Evolutionary conservation across 2,797 vertebrate species (phyloP).

Genomic region (Microhierax caerulescens): DNA sequence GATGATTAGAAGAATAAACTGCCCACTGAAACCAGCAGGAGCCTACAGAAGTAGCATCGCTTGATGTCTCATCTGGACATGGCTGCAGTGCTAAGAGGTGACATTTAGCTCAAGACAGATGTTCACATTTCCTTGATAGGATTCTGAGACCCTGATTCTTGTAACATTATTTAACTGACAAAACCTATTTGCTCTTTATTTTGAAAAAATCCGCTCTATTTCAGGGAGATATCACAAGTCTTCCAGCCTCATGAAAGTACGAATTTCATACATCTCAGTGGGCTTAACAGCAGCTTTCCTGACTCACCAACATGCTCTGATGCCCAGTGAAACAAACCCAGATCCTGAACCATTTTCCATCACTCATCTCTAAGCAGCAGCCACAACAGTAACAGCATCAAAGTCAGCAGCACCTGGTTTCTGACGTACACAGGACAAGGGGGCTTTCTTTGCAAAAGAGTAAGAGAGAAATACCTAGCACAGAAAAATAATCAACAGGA

Average conservation of each 20-base stretch:
- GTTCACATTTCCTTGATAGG: not conserved
- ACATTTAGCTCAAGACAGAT: not conserved
- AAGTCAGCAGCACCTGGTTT: not conserved
- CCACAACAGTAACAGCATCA: accelerated
- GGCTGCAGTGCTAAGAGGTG: not conserved
- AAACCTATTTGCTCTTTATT: not conserved
- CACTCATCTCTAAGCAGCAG: not conserved
- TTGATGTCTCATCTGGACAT: not conserved
- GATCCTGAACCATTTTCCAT: not conserved
- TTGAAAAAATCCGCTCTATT: not conserved
- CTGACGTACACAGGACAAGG: not conserved
- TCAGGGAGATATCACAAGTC: not conserved
- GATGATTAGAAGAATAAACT: not conserved
- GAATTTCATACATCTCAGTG: not conserved
- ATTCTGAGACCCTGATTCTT: not conserved
- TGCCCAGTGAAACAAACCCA: not conserved
- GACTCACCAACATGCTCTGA: not conserved
- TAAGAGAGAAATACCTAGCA: accelerated
- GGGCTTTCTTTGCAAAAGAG: not conserved
- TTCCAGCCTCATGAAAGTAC: not conserved
- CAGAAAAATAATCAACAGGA: not conserved
- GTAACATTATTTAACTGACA: not conserved
- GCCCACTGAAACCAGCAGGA: not conserved
- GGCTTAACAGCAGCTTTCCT: not conserved
- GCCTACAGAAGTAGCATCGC: not conserved